Conservation (phyloP, 2,113 vertebrate species). For the Oreochromis niloticus region DNA sequence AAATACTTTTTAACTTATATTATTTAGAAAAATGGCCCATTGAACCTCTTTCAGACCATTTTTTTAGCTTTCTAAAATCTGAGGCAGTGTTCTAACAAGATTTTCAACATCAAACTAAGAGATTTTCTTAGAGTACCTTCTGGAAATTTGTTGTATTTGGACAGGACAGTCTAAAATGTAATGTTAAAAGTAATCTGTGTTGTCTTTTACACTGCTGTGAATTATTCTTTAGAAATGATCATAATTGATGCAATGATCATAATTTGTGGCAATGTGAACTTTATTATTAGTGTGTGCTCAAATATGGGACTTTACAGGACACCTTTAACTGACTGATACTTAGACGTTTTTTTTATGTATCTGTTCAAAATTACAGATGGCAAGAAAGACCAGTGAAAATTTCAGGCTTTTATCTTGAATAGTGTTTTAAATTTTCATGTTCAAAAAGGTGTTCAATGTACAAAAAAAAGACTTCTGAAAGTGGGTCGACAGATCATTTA, state of each 20-base stretch:
- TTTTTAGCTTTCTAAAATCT: not conserved
- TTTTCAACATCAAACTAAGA: accelerated
- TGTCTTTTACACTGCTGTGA: not conserved
- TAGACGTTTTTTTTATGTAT: not conserved
- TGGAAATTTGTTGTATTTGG: not conserved
- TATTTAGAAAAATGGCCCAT: not conserved
- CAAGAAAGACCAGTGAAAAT: not conserved
- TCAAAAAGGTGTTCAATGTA: not conserved
- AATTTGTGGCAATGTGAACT: not conserved
- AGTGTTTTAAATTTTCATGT: not conserved
- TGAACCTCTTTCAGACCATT: not conserved
- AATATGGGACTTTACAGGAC: not conserved
- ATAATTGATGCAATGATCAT: no score
- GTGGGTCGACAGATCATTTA: not conserved
- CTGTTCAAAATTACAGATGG: not conserved
- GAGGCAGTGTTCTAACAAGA: not conserved
- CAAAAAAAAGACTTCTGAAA: not conserved
- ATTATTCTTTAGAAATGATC: no score
- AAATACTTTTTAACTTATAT: not conserved
- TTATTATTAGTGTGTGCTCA: not conserved
- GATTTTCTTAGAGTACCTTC: not conserved
- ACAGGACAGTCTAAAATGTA: not conserved
- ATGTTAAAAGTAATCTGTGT: not conserved
- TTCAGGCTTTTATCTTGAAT: not conserved
- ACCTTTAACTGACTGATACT: not conserved